Base-by-base conservation (phyloP, 2,113 vertebrate species). In the Xiphias gladius region DNA sequence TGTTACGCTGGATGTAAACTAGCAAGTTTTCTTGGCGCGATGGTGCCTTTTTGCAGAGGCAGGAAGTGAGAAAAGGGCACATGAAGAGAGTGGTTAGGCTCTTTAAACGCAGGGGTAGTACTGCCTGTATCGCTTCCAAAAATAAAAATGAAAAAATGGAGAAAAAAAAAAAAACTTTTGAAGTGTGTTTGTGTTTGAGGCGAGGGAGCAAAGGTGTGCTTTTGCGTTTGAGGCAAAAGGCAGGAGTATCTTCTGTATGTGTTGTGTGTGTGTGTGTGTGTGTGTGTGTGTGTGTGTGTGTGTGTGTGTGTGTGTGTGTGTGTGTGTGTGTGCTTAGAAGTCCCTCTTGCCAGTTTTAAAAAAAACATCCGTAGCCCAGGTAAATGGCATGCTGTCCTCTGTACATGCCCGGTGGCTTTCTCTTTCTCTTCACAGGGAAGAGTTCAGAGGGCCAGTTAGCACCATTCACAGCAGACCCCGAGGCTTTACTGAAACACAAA, bases 321-420 rank as follows among this genome's bases (percentile, higher is more conserved):
- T 57, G 68, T 26, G 59, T 48, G 46, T 65, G 73, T 52, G 76
- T 62, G 73, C 7, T 13, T 71, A 64, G 22, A 68, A 78, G 80
- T 89, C 87, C 87, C 84, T 86, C 82, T 80, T 92, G 93, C 87
- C 92, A 89, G 89, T 88, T 92, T 94, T 87, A 88, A 91, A 93
- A 91, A 93, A 93, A 92, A 76, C 87, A 89, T 85, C 84, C 65
- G 77, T 87, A 94, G 90, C 85, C 90, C 94, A 95, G 94, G 94
- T 96, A 95, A 95, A 94, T 94, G 94, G 94, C 93, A 93, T 79
- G 90, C 91, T 83, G 94, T 96, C 94, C 93, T 95, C 87, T 94
- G 94, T 91, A 92, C 90, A 89, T 93, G 93, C 89, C 93, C 90
- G 76, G 86, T 92, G 88, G 90, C 93, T 94, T 87, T 92, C 86